phyloP scores from a whole-genome alignment of 2,888 invertebrate species.

The Neoitamus cyanurus region DNA sequence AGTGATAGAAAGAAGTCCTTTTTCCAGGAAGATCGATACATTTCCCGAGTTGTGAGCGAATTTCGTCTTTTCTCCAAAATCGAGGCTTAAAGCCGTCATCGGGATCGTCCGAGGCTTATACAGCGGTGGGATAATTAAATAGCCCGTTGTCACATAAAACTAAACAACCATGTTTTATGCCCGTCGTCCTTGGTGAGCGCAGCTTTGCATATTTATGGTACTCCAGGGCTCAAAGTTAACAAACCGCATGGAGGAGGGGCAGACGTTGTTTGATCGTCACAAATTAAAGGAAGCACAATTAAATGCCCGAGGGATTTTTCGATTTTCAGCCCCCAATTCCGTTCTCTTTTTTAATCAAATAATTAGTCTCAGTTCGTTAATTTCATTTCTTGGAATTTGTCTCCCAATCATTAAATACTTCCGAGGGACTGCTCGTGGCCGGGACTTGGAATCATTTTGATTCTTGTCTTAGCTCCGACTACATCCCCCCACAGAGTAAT shows the following conservation, averaged over 20 bases:
- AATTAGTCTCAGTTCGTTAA: conserved; percentile 1
- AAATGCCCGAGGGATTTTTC: neutral
- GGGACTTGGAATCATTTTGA: neutral
- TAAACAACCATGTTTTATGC: neutral
- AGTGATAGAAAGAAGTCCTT: neutral
- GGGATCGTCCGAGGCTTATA: neutral
- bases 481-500: neutral
- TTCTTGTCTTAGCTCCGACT: neutral
- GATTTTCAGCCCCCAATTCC: neutral
- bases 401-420: neutral
- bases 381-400: neutral
- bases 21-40: neutral
- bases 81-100: neutral
- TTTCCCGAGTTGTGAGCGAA: neutral
- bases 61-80: neutral
- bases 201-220: neutral
- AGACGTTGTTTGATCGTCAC: neutral
- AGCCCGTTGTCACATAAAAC: neutral
- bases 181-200: neutral
- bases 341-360: neutral
- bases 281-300: neutral
- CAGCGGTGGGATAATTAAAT: neutral
- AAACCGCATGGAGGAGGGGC: neutral
- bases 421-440: neutral
- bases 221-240: neutral